Evolutionary conservation across 1,140 invertebrate species (phyloP), one percentile per base, ranked within the genome.

Genomic region (Gonioctena quinquepunctata): DNA sequence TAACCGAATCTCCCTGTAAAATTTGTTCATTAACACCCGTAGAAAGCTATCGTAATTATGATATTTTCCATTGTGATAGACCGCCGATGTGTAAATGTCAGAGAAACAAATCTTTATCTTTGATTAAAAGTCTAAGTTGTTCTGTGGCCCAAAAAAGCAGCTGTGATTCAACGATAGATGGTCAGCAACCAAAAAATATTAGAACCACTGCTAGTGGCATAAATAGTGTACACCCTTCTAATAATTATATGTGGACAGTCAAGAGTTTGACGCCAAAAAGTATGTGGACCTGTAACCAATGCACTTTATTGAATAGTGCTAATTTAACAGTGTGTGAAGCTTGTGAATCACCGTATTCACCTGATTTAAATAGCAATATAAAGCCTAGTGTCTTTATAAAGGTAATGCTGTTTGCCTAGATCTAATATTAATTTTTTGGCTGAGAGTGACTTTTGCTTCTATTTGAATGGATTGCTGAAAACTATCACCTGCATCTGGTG

Each of bases 211-310:
- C 80, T 48, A 82, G 79, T 72, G 79, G 80, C 25, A 80, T 81
- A 69, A 80, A 82, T 69, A 66, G 62, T 57, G 54, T 66, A 18
- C 49, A 50, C 61, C 66, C 71, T 16, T 8, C 68, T n/a, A 70
- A 28, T 18, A 75, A 59, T 71, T 75, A 75, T 70, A 68, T 72
- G 59, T 81, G 79, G 80, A 69, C 75, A 21, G 69, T 71, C 19
- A 81, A 80, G 66, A 76, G 61, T 63, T 57, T 68, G 49, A 60
- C 68, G 80, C 82, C 11, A 80, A 75, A 23, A 77, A 87, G 83
- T 50, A 87, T 89, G 5, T 96, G 95, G 94, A 91, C 92, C 6
- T 96, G 95, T 81, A 90, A 90, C 70, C 94, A 94, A 77, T 96
- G 94, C 81, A 96, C 94, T 1, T 85, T 96, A 52, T 86, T 95